These are phyloP conservation scores for Patiria miniata DNA, from an alignment of 35 echinoderm and acorn worm species.

Conservation along the genomic window DNA sequence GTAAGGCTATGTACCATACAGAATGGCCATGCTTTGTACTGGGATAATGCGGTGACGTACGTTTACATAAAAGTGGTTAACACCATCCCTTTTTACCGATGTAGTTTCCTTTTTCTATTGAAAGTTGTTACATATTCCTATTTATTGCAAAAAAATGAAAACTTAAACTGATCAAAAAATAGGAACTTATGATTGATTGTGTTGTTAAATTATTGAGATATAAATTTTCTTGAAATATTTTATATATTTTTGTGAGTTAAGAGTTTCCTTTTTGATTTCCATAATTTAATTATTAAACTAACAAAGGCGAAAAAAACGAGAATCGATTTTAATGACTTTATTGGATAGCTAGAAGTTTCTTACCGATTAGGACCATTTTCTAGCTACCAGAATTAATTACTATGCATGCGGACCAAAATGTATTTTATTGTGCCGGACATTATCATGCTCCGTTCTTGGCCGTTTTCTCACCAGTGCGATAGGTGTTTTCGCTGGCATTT, in stretches of 20 bases:
- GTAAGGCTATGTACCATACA: background rate
- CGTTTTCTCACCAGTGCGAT: constrained; percentile 3
- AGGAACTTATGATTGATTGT: constrained; percentile 36
- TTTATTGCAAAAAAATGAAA: constrained; percentile 60
- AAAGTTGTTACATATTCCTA: constrained; percentile 61
- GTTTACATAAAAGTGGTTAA: background rate
- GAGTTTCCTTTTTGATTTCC: constrained; percentile 74
- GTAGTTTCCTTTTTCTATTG: constrained; percentile 63
- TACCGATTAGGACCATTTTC: constrained; percentile 19
- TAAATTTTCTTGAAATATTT: constrained; percentile 95
- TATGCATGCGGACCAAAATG: constrained; percentile 97
- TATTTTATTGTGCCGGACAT: constrained; percentile 60
- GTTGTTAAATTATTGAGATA: constrained; percentile 76
- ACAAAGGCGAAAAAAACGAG: constrained; percentile 15
- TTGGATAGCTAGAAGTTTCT: constrained; percentile 23
- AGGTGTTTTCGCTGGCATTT: constrained; percentile 22
- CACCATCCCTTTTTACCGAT: constrained; percentile 17
- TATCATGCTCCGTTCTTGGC: background rate
- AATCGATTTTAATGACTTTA: constrained; percentile 23
- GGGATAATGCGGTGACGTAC: background rate
- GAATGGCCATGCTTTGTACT: constrained; percentile 13
- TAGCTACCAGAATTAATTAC: constrained; percentile 64
- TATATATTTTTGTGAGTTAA: constrained; percentile 99
- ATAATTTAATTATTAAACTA: constrained; percentile 59
- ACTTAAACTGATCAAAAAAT: constrained; percentile 37